Base-by-base conservation (phyloP, 2,888 invertebrate species). In the Meandrusa payeni region DNA sequence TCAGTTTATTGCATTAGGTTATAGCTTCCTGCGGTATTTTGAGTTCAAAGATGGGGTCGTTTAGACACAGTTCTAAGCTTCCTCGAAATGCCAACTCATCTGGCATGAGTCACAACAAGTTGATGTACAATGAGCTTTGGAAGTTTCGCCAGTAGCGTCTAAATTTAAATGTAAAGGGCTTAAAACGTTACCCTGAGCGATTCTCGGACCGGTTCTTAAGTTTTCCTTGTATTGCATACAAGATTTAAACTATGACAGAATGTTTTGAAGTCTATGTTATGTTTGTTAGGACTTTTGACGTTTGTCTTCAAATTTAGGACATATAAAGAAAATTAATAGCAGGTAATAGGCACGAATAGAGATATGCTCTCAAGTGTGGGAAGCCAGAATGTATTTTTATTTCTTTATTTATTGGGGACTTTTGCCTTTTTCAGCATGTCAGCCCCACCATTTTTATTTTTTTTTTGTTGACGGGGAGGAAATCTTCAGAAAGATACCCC, bases 1-100 rank as follows among this genome's bases (percentile, higher is more conserved):
- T 13, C 9, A 12, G 23, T 33, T 41, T 41, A 41, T 26, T 12
- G 32, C 41, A 15, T 27, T 10, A 6, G 9, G 9, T 41, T 20
- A 42, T 17, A 19, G 29, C 28, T 41, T 40, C 40, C 32, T 26
- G 17, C 29, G 28, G 13, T 31, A 31, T 36, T 31, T 13, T 13
- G 31, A 31, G 42, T 43, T 43, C 42, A 37, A 42, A 43, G 42
- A 41, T 43, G 37, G 42, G 42, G 42, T 34, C 41, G 27, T 31
- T 36, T 40, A 32, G 40, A 32, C 26, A 11, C 39, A 26, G 32
- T 29, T 23, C 17, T 36, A 20, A 23, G 11, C 19, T 43, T 43
- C 42, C 31, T 15, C 36, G 42, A 43, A 42, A 37, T 10, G 31
- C 42, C 19, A 26, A n/a, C 27, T 34, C 40, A 24, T 29, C 10